Evolutionary conservation across 2,888 invertebrate genomes (phyloP).

Genomic region (Callosobruchus maculatus): DNA sequence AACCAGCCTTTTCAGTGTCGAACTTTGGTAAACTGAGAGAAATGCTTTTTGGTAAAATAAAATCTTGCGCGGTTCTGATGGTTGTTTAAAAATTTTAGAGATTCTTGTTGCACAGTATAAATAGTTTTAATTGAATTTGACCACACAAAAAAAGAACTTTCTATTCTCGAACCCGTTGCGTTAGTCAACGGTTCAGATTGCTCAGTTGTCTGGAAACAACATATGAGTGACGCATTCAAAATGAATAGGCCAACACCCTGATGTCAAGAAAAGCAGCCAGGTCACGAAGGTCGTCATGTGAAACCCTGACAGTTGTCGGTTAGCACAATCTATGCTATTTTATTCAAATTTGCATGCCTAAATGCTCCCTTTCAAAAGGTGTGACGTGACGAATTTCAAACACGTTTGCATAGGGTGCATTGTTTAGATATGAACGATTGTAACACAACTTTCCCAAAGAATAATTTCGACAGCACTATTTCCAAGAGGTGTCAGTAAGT

Average conservation of each 20-base stretch:
- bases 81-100: no score
- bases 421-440: background rate
- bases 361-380: background rate
- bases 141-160: no score
- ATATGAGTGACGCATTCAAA: background rate
- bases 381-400: background rate
- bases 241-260: background rate
- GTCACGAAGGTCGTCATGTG: background rate
- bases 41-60: no score
- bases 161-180: background rate
- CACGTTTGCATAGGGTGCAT: background rate
- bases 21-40: no score
- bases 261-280: background rate
- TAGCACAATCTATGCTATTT: background rate
- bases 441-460: no score
- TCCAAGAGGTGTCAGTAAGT: no score
- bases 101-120: no score
- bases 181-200: background rate
- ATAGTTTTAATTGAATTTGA: no score
- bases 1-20: no score
- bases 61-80: no score
- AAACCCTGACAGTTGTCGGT: background rate
- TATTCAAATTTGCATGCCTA: background rate
- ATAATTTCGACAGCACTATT: no score
- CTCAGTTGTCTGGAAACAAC: background rate